Evolutionary conservation across 2,888 invertebrate genomes (phyloP), one percentile per base, ranked within the genome.

Genomic region (Eupelmus urozonus): DNA sequence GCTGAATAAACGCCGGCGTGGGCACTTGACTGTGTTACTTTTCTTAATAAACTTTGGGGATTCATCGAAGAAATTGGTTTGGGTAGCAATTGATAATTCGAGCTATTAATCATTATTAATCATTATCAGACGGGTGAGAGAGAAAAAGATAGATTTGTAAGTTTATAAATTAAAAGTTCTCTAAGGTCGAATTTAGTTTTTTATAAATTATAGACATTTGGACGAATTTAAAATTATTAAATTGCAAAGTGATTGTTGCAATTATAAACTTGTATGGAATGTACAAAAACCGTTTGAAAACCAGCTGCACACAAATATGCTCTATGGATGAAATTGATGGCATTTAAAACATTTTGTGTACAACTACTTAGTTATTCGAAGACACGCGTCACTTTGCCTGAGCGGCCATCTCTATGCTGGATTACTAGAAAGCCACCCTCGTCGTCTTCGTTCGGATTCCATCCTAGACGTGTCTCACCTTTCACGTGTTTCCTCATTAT

Each of bases 351-450:
- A 16, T 34, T 60, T 49, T n/a, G 25, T 7, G 5, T 16, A 29
- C 23, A n/a, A 1, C 1, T 13, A 7, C 7, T 55, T 23, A 63
- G 7, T 62, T 77, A 77, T 77, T 66, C 77, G 65, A 59, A 42
- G 45, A 13, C 77, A 77, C 77, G 77, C 29, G 25, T 25, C 1
- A 27, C 13, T 9, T 9, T 59, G 63, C 81, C 75, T 80, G 82
- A 67, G 72, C 80, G 79, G 65, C 51, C 82, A 83, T 81, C 66
- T 59, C 76, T 70, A 67, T 16, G 40, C 25, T 29, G 70, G 82
- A 83, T 83, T 82, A 82, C 62, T 42, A 55, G 42, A 65, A 71
- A 77, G 66, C 72, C 72, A 77, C 71, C 66, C 77, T 77, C 72
- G 51, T 51, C 27, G 60, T 45, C 9, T 34, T 13, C 34, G 9